Base-by-base conservation (phyloP, 2,888 invertebrate genomes). In the Brachypalpus laphriformis region DNA sequence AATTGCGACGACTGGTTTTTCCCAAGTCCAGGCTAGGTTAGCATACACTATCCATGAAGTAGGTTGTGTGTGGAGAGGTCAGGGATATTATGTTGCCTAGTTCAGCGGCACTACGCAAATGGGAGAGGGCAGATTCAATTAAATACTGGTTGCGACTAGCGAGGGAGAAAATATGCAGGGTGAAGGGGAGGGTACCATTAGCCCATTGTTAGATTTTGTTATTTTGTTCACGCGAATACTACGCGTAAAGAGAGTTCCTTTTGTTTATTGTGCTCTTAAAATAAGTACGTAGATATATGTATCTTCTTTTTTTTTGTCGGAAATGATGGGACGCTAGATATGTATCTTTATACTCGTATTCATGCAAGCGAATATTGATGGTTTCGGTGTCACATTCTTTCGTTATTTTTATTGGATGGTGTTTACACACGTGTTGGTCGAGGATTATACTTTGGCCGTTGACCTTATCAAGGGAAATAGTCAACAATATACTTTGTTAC, bases 31-130 rank as follows among this genome's bases (percentile, higher is more conserved):
- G 66, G 66, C 51, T 65, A 75, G 34, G 45, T 25, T 45, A 51
- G 8, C 37, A 18, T 34, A 51, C 9, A 5, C 9, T 40, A n/a
- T 40, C n/a, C 6, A 18, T 47, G 28, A 65, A 56, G 65, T 76
- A 66, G 65, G 66, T 66, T 76, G 66, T 66, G 56, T 66, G 56
- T 47, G 14, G 57, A 49, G 66, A 75, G 76, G 66, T 76, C 66
- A 76, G 76, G 66, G 72, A 66, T 66, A 59, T 40, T 47, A 28
- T 18, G 25, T 45, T 56, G 51, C 54, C 65, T 56, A 31, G 49
- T 68, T 68, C 18, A 34, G n/a, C 14, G 18, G 25, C 11, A 11
- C 25, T n/a, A 28, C 25, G 16, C 11, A 56, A 40, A 25, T 25
- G 18, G 16, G 8, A 37, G 20, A 16, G 11, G 18, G 37, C 11